Evolutionary conservation across 2,113 vertebrate genomes (phyloP), one percentile per base, ranked within the genome.

Genomic region (Athene cunicularia): DNA sequence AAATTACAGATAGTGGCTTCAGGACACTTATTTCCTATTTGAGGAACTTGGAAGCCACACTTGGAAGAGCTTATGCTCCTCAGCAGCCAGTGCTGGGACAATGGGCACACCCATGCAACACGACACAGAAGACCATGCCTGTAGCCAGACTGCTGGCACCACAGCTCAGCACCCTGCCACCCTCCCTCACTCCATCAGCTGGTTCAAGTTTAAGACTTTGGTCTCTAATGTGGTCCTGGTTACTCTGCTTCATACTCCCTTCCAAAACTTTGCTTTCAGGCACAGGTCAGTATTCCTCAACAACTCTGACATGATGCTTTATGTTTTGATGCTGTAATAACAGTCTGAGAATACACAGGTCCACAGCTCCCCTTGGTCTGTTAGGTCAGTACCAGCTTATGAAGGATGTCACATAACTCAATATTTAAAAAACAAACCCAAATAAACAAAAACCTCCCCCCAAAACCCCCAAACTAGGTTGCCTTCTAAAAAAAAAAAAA

Each of bases 221-320:
- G 33, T 15, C 14, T 22, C 59, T n/a, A 60, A 41, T 1, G 2
- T 4, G 3, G 24, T 18, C 30, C 23, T 19, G 27, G 10, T 27
- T n/a, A 53, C 21, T 66, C 24, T 1, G 1, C 35, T 49, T 23
- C 20, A 5, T 2, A 1, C 6, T n/a, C 30, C 9, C 52, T 45
- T 27, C 52, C 67, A 17, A 16, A 32, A 5, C 11, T 20, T 15
- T 27, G 11, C n/a, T 39, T 12, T 19, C 28, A 22, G 23, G 45
- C 33, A 27, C 14, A 22, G 73, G 32, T 8, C 7, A 15, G 43
- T 19, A 3, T 19, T 22, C n/a, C 55, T 47, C 41, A 30, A 14
- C 16, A 26, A 13, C 32, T 41, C 52, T 30, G 30, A 41, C 8
- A 2, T 2, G 9, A 19, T 2, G 35, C 35, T 50, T 32, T 20